These are phyloP conservation scores for Pseudochromis fuscus DNA, from an alignment of 2,797 vertebrate genomes.

Conservation along the genomic window DNA sequence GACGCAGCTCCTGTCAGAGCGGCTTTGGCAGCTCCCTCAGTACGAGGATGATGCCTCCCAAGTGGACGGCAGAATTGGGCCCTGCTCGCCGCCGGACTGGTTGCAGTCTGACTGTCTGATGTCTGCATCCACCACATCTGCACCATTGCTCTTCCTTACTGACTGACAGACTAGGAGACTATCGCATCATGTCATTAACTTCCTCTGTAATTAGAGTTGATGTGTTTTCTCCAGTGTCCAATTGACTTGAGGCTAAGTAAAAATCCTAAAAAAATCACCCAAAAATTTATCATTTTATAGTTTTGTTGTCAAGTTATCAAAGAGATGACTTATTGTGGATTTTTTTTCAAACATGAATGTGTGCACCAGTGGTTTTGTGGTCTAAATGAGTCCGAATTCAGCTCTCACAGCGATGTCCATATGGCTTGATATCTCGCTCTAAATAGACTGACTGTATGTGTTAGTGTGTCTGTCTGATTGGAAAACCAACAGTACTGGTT, in stretches of 20 bases:
- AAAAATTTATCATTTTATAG: neutral
- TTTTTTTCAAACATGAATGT: neutral
- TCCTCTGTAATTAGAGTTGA: too few relatives aligned
- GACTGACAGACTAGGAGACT: conserved; percentile 28
- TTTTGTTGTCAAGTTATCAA: conserved; percentile 1
- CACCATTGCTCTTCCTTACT: conserved; percentile 23
- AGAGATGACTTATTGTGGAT: too few relatives aligned
- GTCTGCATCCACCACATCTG: conserved; percentile 15
- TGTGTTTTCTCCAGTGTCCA: conserved; percentile 5
- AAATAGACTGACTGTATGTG: conserved; percentile 56
- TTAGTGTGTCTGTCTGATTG: conserved; percentile 55
- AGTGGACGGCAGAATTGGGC: conserved; percentile 34
- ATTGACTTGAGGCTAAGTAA: too few relatives aligned
- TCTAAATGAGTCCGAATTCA: conserved; percentile 24
- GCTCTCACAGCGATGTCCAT: conserved; percentile 29
- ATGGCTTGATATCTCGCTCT: conserved; percentile 44
- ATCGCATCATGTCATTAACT: too few relatives aligned
- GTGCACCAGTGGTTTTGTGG: conserved; percentile 16
- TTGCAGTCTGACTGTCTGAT: conserved; percentile 25
- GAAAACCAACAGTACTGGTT: conserved; percentile 46
- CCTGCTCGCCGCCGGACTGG: conserved; percentile 10
- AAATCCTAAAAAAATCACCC: too few relatives aligned
- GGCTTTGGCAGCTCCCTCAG: conserved; percentile 46
- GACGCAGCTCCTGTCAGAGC: conserved; percentile 61
- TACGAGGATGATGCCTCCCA: conserved; percentile 30